Conservation (phyloP, 2,797 vertebrate species). For the Thunnus albacares region DNA sequence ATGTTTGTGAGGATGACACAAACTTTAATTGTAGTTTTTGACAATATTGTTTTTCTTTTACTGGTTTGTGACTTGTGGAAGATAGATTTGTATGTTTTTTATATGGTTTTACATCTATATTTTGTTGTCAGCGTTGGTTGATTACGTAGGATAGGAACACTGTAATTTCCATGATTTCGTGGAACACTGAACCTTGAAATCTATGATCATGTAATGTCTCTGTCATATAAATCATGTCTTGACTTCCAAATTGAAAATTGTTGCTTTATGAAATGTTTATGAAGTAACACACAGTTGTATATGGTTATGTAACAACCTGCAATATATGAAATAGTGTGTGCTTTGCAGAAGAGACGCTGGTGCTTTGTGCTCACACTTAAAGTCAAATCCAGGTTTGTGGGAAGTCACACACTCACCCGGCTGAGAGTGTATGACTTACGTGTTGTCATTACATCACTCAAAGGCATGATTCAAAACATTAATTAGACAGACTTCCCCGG, state of each 20-base stretch:
- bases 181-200: background rate
- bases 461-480: slow-evolving; percentile 74
- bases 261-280: background rate
- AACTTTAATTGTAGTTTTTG: background rate
- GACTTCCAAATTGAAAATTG: background rate
- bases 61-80: background rate
- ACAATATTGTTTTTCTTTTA: background rate
- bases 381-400: slow-evolving; percentile 56
- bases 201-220: background rate
- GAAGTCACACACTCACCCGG: slow-evolving; percentile 54
- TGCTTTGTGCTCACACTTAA: slow-evolving; percentile 14
- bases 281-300: background rate
- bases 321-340: background rate
- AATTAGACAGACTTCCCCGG: slow-evolving; percentile 77
- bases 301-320: background rate
- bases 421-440: slow-evolving; percentile 53
- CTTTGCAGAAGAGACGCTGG: slow-evolving; percentile 26
- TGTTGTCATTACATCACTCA: slow-evolving; percentile 78
- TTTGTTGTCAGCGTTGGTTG: background rate
- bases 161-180: background rate
- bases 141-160: background rate
- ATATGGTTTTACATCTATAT: background rate
- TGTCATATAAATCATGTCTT: background rate
- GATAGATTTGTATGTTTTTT: background rate
- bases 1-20: background rate